Evolutionary conservation across 2,113 vertebrate species (phyloP).

Genomic region (Irena cyanogastra): DNA sequence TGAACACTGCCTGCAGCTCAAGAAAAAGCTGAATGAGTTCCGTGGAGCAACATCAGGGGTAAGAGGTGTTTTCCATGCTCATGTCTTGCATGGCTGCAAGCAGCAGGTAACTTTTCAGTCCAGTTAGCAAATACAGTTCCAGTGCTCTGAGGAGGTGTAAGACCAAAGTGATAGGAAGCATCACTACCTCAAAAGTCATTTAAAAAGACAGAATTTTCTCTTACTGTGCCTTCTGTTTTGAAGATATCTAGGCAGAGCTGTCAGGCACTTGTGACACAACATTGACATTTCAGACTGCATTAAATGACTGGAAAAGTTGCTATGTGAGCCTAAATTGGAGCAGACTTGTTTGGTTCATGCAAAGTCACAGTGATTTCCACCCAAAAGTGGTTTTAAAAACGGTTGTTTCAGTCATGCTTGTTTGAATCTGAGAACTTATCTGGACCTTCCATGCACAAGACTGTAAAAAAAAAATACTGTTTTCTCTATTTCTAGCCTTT

Average conservation of each 20-base stretch:
- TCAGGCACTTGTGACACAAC: not conserved
- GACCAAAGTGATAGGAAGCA: not conserved
- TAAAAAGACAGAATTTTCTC: not conserved
- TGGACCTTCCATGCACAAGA: not conserved
- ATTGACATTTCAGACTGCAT: not conserved
- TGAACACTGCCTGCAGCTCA: conserved; percentile 84
- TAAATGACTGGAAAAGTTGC: not conserved
- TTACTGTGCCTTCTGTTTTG: not conserved
- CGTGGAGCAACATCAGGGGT: conserved; percentile 75
- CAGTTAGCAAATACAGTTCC: not conserved
- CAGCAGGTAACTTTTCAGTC: not conserved
- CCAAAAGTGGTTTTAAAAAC: not conserved
- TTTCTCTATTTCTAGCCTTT: not conserved
- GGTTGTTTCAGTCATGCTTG: not conserved
- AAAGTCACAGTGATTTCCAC: not conserved
- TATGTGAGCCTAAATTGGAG: not conserved
- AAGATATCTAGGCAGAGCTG: not conserved
- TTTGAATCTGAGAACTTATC: not conserved
- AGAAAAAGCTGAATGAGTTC: conserved; percentile 78
- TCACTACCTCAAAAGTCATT: not conserved
- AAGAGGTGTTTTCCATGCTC: conserved; percentile 27
- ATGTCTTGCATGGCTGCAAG: not conserved
- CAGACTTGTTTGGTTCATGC: not conserved
- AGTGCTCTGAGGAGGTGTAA: not conserved
- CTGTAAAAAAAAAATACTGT: not conserved